Conservation (phyloP, 1,140 invertebrate genomes). For the Drosophila novamexicana region DNA sequence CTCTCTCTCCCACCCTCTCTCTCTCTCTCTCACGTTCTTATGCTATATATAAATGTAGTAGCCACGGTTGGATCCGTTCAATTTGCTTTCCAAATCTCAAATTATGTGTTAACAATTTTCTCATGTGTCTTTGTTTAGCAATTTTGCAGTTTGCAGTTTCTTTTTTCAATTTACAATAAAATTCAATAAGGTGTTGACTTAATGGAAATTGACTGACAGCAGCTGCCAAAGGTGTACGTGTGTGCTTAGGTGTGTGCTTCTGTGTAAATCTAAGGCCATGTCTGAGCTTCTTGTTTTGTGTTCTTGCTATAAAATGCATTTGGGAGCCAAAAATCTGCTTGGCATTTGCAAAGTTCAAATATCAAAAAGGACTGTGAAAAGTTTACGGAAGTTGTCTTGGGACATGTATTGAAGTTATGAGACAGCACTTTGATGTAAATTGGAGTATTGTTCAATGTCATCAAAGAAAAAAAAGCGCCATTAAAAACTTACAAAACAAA, state of each 20-base stretch:
- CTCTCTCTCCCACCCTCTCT: background rate
- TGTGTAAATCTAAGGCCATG: conserved; percentile 51
- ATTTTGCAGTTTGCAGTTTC: conserved; percentile 55
- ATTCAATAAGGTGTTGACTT: conserved; percentile 80
- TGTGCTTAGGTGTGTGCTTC: conserved; percentile 4
- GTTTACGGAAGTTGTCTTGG: background rate
- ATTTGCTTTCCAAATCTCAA: conserved; percentile 57
- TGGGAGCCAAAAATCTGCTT: conserved; percentile 22
- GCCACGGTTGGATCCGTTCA: conserved; percentile 31
- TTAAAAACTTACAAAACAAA: too few species aligned
- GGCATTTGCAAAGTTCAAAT: conserved; percentile 37
- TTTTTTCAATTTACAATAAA: conserved; percentile 80
- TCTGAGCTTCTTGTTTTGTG: conserved; percentile 43
- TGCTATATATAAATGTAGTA: background rate
- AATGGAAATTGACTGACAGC: conserved; percentile 80
- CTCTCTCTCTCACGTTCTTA: background rate
- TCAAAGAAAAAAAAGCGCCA: too few species aligned
- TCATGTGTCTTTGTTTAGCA: conserved; percentile 26
- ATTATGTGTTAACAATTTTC: conserved; percentile 26
- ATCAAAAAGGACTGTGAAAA: conserved; percentile 6
- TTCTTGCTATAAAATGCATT: conserved; percentile 43
- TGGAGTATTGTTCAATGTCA: background rate
- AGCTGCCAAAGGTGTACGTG: conserved; percentile 70
- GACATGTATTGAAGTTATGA: background rate
- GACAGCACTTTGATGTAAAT: background rate